Conservation (phyloP, 2,888 invertebrate species). For the Temnothorax unifasciatus region DNA sequence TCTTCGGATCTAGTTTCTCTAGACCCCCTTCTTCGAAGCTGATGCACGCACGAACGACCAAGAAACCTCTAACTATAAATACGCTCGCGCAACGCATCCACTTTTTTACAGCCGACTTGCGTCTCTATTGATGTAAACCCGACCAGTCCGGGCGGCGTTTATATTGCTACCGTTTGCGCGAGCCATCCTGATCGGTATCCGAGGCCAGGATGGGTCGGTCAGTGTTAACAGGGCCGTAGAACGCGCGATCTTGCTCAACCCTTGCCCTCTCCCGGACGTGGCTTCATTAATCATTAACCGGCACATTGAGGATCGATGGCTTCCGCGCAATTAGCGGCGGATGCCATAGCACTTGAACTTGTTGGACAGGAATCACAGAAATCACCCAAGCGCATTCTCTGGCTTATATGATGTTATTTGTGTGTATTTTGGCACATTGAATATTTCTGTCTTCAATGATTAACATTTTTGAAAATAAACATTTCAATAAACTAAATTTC, state of each 20-base stretch:
- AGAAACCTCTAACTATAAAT: slow-evolving; percentile 55
- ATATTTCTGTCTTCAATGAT: neutral
- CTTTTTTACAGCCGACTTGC: slow-evolving; percentile 39
- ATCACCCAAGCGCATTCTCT: neutral
- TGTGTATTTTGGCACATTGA: neutral
- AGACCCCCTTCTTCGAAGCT: neutral
- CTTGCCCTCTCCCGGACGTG: slow-evolving; percentile 44
- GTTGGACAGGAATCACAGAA: slow-evolving; percentile 26
- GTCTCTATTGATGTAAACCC: slow-evolving; percentile 57
- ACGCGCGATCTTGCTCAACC: slow-evolving; percentile 51
- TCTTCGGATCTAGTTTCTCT: neutral
- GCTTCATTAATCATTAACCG: slow-evolving; percentile 57
- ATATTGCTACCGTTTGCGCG: slow-evolving; percentile 54
- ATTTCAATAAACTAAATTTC: neutral
- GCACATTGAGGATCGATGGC: slow-evolving; percentile 40
- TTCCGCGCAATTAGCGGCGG: slow-evolving; percentile 54
- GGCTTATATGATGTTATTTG: neutral
- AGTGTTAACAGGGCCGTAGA: slow-evolving; percentile 53
- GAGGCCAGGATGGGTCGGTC: slow-evolving; percentile 41
- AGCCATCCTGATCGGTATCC: slow-evolving; percentile 39
- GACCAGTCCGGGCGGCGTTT: slow-evolving; percentile 36
- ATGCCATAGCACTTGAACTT: slow-evolving; percentile 27
- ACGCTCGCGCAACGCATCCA: slow-evolving; percentile 38
- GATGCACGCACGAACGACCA: slow-evolving; percentile 35
- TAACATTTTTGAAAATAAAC: neutral